Evolutionary conservation across 2,888 invertebrate species (phyloP), one percentile per base, ranked within the genome.

Genomic region (Quadroppia sp.): DNA sequence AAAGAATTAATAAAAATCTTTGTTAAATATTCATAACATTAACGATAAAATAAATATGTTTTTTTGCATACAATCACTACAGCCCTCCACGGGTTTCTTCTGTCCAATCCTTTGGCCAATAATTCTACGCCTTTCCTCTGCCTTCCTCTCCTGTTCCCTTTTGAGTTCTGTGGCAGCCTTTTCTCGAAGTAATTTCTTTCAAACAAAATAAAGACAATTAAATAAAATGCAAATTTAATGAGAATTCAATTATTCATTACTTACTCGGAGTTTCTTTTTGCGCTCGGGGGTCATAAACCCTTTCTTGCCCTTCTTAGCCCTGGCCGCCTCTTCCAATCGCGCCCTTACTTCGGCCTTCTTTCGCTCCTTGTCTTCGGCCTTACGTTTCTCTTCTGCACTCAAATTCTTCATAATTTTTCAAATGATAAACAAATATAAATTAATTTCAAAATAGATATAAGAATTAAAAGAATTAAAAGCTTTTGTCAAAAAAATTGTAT

Each of bases 311-410:
- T 76, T 77, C 75, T 82, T 83, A 84, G 94, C 94, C 87, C 95
- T 96, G 85, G 95, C 94, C 86, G 95, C 94, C 85, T 96, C 96
- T 86, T 98, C 97, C 88, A 97, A 91, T 84, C 96, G 94, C 87
- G 93, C 93, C 85, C 96, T 91, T 85, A 97, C 96, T 86, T 97
- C 96, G 83, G 96, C 96, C 87, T 96, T 93, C 88, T 96, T 95
- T 87, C 94, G 90, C 87, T 96, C 96, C 85, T 94, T 94, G 85
- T 96, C 94, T 84, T 90, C 90, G 88, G 93, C 94, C 87, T 94
- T 96, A 88, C 91, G 94, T 89, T 92, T 93, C 89, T 92, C 94
- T 88, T 94, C 94, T 93, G 56, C 56, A 15, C 56, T 56, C 28
- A 56, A 56, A 28, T 56, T 56, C 56, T 56, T 56, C 7, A 50